Base-by-base conservation (phyloP, 2,113 vertebrate species). In the Cricetomys ansorgei region DNA sequence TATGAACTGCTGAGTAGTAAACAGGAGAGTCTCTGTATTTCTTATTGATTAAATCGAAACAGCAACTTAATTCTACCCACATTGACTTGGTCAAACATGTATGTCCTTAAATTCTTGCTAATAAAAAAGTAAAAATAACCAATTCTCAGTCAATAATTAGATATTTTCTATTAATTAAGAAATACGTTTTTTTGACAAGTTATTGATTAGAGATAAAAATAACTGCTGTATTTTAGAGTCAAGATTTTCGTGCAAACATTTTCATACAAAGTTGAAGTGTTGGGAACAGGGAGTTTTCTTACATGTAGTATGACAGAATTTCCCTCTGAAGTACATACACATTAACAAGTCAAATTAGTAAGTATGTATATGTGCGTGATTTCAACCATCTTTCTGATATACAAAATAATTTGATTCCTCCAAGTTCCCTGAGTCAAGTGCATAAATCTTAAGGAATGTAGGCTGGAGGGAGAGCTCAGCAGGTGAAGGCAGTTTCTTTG, bases 101-200 rank as follows among this genome's bases (percentile, higher is more conserved):
- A 83, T 65, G 65, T 80, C 59, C 73, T 81, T 25, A 81, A 92
- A 94, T 69, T 23, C 29, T 89, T 90, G 70, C 70, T 89, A 75
- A n/a, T 59, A 59, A 2, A 59, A 80, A 84, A 89, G 73, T 62
- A 23, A 92, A 93, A 85, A 80, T 75, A 57, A 80, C 79, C 48
- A 89, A 87, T 86, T 67, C 43, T 29, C 25, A 13, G 12, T 25
- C 43, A 48, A 43, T 2, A 75, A 75, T 45, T 75, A 5, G 10
- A 75, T 75, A n/a, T 75, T 11, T 29, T 48, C 10, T 75, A 75
- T 48, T 48, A 75, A 48, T 13, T 48, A 75, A 75, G 5, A 15
- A 29, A 75, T 29, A 15, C 2, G 15, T 59, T 59, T 19, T 75
- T 70, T 70, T 75, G 19, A 40, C 37, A 40, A 72, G 7, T 72